Percentiles rank a stretch among this genome's conserved stretches.
These are phyloP conservation scores for Drosophila cracens DNA, from an alignment of 2,888 invertebrate genomes.

Conservation along the genomic window DNA sequence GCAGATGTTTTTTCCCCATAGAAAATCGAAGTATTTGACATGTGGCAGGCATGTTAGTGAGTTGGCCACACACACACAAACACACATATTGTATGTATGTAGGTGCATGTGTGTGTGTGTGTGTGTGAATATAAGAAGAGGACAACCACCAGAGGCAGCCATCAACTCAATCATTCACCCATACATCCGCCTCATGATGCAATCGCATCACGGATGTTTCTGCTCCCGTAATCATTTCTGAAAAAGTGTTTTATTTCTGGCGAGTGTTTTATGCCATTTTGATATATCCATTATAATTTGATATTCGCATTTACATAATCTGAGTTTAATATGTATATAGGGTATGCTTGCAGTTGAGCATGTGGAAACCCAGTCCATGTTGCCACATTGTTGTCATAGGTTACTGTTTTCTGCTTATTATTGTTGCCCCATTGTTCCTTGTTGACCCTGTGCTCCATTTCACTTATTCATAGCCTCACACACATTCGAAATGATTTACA, in stretches of 20 bases:
- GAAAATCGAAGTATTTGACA: conserved; percentile 74
- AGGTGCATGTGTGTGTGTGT: neutral
- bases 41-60: conserved; percentile 63
- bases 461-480: conserved; percentile 10
- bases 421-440: conserved; percentile 46
- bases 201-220: conserved; percentile 20
- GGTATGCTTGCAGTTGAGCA: conserved; percentile 16
- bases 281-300: neutral
- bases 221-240: neutral
- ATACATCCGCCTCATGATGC: conserved; percentile 17
- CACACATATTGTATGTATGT: conserved; percentile 12
- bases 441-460: conserved; percentile 52
- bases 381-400: neutral
- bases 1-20: conserved; percentile 13
- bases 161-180: conserved; percentile 32
- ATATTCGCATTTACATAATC: neutral
- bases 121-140: conserved; percentile 2
- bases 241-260: neutral
- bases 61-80: conserved; percentile 15
- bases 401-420: conserved; percentile 22
- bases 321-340: neutral
- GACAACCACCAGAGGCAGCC: conserved; percentile 16
- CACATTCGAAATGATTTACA: conserved; percentile 11
- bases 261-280: neutral
- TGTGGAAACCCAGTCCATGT: neutral